Evolutionary conservation across 1,140 invertebrate species (phyloP).

Genomic region (Cydia strobilella): DNA sequence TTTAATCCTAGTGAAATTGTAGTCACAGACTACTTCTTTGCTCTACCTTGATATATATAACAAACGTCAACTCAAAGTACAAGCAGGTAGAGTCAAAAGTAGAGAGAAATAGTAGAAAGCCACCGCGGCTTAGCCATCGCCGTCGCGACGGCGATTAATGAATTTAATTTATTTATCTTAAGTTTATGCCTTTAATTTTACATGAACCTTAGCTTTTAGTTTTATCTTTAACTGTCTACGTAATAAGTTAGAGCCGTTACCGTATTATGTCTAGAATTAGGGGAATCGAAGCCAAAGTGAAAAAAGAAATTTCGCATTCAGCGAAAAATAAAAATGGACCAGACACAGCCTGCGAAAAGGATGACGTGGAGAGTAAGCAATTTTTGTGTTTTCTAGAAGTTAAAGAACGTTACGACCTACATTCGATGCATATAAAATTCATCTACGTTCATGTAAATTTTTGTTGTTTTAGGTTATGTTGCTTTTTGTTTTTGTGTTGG

Average conservation of each 20-base stretch:
- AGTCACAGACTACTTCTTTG: too few species aligned
- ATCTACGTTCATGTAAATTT: conserved; percentile 24
- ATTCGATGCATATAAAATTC: conserved; percentile 22
- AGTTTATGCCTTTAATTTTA: conserved; percentile 27
- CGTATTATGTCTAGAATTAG: conserved; percentile 65
- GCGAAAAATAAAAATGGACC: conserved; percentile 56
- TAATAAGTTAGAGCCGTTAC: conserved; percentile 21
- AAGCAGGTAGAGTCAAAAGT: neutral
- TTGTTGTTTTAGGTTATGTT: conserved; percentile 40
- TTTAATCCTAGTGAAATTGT: neutral
- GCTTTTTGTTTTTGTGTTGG: conserved; percentile 18
- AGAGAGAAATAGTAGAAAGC: conserved; percentile 6
- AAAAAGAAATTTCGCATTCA: conserved; percentile 52
- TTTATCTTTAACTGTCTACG: conserved; percentile 6
- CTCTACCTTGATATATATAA: too few species aligned
- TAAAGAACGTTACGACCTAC: neutral
- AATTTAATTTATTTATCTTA: conserved; percentile 12
- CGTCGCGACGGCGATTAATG: conserved; percentile 6
- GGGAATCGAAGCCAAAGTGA: conserved; percentile 59
- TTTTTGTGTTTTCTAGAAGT: conserved; percentile 30
- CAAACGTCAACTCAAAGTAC: too few species aligned
- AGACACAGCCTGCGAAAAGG: conserved; percentile 50
- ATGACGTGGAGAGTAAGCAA: conserved; percentile 66
- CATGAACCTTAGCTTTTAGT: conserved; percentile 13
- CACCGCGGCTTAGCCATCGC: neutral